Base-by-base conservation (phyloP, 2,888 invertebrate genomes). In the Orchestes rusci region DNA sequence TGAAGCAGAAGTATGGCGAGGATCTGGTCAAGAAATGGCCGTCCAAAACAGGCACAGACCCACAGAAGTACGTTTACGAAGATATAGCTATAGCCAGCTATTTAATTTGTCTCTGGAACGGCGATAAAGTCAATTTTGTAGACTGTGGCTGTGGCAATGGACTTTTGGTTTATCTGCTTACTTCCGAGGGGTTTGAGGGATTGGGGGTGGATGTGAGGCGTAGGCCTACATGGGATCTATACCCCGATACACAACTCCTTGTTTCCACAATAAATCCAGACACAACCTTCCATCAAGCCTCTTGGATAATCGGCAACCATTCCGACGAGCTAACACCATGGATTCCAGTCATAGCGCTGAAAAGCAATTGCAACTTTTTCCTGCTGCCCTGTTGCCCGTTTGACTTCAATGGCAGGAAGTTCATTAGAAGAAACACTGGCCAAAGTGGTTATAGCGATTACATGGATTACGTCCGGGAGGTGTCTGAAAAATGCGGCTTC, bases 71-170 rank as follows among this genome's bases (percentile, higher is more conserved):
- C 73, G 89, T 99, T 1, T 92, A 86, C 70, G 97, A 99, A 74
- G 97, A 99, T 67, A 75, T 99, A 51, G 93, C 92, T 3, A 96
- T 97, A 58, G 90, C 92, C 4, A 74, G 88, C 8, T 95, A 94
- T 66, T 70, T 95, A 31, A 70, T 92, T 39, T 69, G 85, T 2
- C 60, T 94, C 0, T 95, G 93, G 93, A 64, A 71, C 35, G 32
- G 40, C 3, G 33, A 56, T 63, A 46, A 55, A 60, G 46, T 63
- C 2, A 54, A 53, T 2, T 97, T 96, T 74, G 80, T 94, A 0
- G 97, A 99, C 69, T 73, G 96, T 40, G 97, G 99, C 1, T 99
- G 97, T 74, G 97, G 99, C 1, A 99, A 99, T 74, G 99, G 99
- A 10, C 73, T 96, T 17, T 70, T 97, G 5, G 93, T 93, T 2